Conservation (phyloP, 2,797 vertebrate genomes). For the Rhinogobio ventralis region DNA sequence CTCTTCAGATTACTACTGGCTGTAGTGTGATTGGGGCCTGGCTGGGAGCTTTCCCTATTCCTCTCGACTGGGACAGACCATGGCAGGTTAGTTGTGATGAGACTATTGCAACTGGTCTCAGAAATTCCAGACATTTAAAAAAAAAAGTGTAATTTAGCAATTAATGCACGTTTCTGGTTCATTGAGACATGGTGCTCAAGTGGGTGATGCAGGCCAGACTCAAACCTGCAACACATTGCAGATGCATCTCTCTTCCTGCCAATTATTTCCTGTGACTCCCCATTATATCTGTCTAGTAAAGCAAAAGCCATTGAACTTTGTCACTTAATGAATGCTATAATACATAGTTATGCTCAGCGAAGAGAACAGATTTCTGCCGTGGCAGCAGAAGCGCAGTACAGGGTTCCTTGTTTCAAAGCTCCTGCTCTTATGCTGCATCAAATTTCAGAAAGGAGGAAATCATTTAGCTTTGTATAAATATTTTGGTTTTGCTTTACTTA, state of each 20-base stretch:
- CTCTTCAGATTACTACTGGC: slow-evolving; percentile 90
- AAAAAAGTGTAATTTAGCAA: background rate
- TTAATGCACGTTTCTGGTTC: background rate
- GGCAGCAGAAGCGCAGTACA: background rate
- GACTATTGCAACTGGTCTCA: background rate
- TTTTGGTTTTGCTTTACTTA: background rate
- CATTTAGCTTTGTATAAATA: background rate
- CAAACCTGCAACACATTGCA: too few relatives aligned
- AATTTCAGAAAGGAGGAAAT: slow-evolving; percentile 28
- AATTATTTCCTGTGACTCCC: background rate
- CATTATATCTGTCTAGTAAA: background rate
- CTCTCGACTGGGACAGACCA: slow-evolving; percentile 81
- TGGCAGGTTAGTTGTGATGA: slow-evolving; percentile 75
- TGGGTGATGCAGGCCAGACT: background rate
- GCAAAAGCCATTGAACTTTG: background rate
- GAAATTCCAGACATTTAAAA: background rate
- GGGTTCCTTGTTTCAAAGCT: slow-evolving; percentile 20
- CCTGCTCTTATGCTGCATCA: background rate
- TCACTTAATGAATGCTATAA: background rate
- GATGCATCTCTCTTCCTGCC: background rate
- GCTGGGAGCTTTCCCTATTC: slow-evolving; percentile 92
- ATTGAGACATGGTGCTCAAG: background rate
- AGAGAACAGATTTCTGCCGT: background rate
- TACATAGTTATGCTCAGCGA: background rate
- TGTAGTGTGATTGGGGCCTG: slow-evolving; percentile 89